Conservation (phyloP, 2,797 vertebrate genomes). For the Salarias fasciatus region DNA sequence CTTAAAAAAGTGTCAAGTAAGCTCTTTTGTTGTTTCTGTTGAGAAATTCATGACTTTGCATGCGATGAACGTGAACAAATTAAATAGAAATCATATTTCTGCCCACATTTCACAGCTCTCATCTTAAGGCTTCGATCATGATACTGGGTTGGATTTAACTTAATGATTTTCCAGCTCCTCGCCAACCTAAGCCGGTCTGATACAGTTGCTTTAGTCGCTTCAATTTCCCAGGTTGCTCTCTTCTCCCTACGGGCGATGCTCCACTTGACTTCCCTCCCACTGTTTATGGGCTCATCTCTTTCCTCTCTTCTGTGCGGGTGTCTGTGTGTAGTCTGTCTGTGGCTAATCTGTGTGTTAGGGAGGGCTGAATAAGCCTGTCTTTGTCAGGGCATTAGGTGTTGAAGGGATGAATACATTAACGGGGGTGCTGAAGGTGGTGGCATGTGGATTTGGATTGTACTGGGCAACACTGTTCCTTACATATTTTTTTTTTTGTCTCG, state of each 20-base stretch:
- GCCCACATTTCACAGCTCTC: neutral
- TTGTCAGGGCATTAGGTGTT: conserved; percentile 67
- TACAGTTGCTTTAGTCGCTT: conserved; percentile 12
- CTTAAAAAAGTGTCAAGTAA: too few relatives aligned
- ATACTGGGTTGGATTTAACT: neutral
- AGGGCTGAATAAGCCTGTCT: conserved; percentile 68
- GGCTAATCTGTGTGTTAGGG: conserved; percentile 71
- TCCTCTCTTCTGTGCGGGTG: conserved; percentile 32
- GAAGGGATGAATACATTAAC: conserved; percentile 67
- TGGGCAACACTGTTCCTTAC: conserved; percentile 22
- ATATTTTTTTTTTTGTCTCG: conserved; percentile 1
- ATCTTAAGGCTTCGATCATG: conserved; percentile 1
- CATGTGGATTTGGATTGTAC: conserved; percentile 58
- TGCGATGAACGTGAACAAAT: too few relatives aligned
- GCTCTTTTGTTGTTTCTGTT: too few relatives aligned
- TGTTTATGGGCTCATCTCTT: conserved; percentile 55
- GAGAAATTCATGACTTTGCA: too few relatives aligned
- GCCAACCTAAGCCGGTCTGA: conserved; percentile 4
- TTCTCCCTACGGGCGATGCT: conserved; percentile 28
- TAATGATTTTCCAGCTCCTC: conserved; percentile 16
- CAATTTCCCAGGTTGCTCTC: conserved; percentile 19
- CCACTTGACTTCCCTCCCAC: conserved; percentile 46
- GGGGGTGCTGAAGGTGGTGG: conserved; percentile 35
- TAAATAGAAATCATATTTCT: too few relatives aligned
- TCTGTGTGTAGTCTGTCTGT: conserved; percentile 50